Conservation (phyloP, 2,113 vertebrate species). For the Argyrosomus japonicus region DNA sequence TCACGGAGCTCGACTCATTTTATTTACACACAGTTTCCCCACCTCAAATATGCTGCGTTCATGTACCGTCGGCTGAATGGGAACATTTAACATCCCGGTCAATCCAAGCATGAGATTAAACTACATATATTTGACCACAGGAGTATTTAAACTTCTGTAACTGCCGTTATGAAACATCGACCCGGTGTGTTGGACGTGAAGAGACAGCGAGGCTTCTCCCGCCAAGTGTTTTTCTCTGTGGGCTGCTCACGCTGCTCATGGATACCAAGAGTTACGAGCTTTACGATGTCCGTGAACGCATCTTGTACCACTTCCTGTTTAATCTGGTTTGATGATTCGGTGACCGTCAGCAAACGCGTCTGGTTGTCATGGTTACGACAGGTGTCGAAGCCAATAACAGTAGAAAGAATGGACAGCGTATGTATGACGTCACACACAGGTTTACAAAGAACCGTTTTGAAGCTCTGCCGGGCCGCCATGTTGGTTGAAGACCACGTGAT, state of each 20-base stretch:
- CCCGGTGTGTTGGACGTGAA: fast-evolving
- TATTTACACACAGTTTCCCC: neutral
- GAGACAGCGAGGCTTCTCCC: fast-evolving
- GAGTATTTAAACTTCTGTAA: fast-evolving
- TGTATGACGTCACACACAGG: no score
- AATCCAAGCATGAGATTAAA: neutral
- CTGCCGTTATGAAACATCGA: neutral
- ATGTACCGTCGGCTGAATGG: fast-evolving
- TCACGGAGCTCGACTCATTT: neutral
- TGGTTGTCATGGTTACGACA: no score
- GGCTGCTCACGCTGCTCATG: neutral
- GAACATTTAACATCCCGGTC: fast-evolving
- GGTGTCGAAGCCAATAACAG: no score
- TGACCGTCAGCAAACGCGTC: no score
- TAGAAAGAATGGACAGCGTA: no score
- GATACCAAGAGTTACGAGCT: neutral
- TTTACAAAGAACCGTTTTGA: no score
- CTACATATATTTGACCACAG: neutral
- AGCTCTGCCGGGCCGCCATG: no score
- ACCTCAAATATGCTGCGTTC: neutral
- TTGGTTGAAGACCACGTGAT: no score
- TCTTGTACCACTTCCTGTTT: neutral
- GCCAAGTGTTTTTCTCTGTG: neutral
- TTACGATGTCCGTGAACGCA: fast-evolving
- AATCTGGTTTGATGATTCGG: no score